phyloP scores from a whole-genome alignment of 2,888 invertebrate genomes.

The Leuctra nigra region DNA sequence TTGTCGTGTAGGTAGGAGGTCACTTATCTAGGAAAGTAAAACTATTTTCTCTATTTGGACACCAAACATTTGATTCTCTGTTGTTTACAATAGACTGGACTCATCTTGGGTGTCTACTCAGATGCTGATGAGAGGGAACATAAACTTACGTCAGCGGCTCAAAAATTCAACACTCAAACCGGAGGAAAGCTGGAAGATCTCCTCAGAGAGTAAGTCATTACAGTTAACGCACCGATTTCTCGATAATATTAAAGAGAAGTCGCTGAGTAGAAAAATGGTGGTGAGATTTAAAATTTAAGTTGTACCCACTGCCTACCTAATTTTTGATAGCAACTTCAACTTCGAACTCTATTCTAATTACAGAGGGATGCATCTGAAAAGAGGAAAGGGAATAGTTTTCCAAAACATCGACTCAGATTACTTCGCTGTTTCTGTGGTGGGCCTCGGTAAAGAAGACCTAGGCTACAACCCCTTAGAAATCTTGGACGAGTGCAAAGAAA shows the following conservation, averaged over 20 bases:
- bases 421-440: constrained; percentile 42
- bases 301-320: neutral
- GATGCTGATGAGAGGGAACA: constrained; percentile 15
- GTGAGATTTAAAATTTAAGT: too few species aligned
- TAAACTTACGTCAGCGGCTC: constrained; percentile 8
- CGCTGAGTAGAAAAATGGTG: too few species aligned
- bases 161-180: constrained; percentile 17
- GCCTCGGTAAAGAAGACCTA: constrained; percentile 35
- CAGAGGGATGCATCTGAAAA: neutral
- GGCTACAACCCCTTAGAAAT: constrained; percentile 39
- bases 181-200: constrained; percentile 19
- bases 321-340: too few species aligned
- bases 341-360: too few species aligned
- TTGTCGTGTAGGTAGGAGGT: too few species aligned
- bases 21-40: too few species aligned
- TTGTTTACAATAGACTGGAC: too few species aligned
- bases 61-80: too few species aligned
- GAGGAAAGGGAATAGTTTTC: constrained; percentile 29
- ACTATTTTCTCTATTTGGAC: too few species aligned
- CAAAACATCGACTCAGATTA: constrained; percentile 41
- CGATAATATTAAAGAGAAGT: too few species aligned
- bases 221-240: too few species aligned
- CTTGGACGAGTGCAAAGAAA: constrained; percentile 39
- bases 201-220: constrained; percentile 14
- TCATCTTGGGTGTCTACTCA: constrained; percentile 9